phyloP scores from a whole-genome alignment of 2,888 invertebrate genomes.

The Philaethria dido region DNA sequence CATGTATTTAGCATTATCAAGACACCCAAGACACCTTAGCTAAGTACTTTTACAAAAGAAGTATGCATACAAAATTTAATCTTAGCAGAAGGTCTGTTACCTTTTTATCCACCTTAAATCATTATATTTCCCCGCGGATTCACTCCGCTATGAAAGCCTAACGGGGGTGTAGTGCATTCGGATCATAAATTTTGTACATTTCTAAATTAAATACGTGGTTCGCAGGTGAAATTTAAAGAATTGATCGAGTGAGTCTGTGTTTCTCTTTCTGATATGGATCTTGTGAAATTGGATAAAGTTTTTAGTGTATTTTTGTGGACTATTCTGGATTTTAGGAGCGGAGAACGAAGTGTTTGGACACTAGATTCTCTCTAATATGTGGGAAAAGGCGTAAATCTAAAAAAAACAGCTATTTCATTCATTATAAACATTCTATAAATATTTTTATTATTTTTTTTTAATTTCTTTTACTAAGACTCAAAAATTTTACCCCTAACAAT shows the following conservation, averaged over 20 bases:
- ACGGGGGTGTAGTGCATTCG: constrained; percentile 44
- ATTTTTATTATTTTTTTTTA: too few relatives aligned
- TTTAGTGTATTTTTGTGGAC: not conserved
- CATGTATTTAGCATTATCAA: constrained; percentile 13
- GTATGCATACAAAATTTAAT: constrained; percentile 44
- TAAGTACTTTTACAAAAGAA: constrained; percentile 31
- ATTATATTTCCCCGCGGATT: constrained; percentile 52
- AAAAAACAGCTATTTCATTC: too few relatives aligned
- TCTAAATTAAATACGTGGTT: constrained; percentile 80
- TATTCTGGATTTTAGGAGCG: too few relatives aligned
- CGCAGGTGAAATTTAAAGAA: constrained; percentile 68
- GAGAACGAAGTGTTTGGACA: too few relatives aligned
- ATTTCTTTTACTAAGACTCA: too few relatives aligned
- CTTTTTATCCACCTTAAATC: constrained; percentile 48
- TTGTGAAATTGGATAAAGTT: constrained; percentile 45
- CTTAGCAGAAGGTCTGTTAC: constrained; percentile 40
- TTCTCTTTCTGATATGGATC: constrained; percentile 53
- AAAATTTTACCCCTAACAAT: too few relatives aligned
- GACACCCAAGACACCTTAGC: constrained; percentile 28
- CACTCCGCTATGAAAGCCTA: constrained; percentile 44
- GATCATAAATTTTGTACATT: constrained; percentile 60
- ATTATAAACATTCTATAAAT: too few relatives aligned
- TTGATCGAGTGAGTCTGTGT: constrained; percentile 42
- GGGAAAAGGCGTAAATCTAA: too few relatives aligned
- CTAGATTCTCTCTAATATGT: too few relatives aligned